These are phyloP conservation scores for Ataeniobius toweri DNA, from an alignment of 2,797 vertebrate genomes.

Conservation along the genomic window DNA sequence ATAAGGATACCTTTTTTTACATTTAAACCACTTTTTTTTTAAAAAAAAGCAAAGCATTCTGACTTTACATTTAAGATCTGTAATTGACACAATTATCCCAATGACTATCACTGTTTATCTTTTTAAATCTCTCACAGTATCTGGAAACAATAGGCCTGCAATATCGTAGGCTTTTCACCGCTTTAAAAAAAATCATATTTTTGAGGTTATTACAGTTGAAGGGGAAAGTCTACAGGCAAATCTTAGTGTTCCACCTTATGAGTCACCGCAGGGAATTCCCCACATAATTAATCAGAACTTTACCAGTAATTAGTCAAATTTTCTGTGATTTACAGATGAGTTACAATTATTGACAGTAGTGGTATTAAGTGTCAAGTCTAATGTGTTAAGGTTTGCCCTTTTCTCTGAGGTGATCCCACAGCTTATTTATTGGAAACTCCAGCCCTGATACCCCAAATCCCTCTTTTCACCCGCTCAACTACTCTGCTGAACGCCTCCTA, in stretches of 20 bases:
- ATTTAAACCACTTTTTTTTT: background rate
- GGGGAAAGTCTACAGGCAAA: slow-evolving; percentile 30
- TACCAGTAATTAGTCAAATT: background rate
- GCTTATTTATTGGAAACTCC: slow-evolving; percentile 44
- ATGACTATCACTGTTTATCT: slow-evolving; percentile 26
- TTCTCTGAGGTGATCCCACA: background rate
- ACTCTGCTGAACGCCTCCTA: slow-evolving; percentile 20
- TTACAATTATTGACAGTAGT: background rate
- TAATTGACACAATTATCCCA: slow-evolving; percentile 36
- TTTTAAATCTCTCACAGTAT: slow-evolving; percentile 3
- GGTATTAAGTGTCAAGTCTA: background rate
- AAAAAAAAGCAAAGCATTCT: background rate
- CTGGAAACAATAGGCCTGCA: background rate
- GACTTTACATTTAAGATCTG: background rate
- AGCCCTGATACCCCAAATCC: slow-evolving; percentile 51
- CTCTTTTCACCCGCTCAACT: slow-evolving; percentile 38
- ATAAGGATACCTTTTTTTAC: too few relatives aligned
- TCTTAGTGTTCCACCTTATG: slow-evolving; percentile 33
- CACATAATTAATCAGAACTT: slow-evolving; percentile 41
- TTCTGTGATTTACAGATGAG: background rate
- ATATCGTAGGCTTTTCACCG: slow-evolving; percentile 18
- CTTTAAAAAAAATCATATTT: background rate
- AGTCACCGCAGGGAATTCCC: slow-evolving; percentile 58
- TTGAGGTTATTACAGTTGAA: slow-evolving; percentile 28
- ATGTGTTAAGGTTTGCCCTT: background rate